Evolutionary conservation across 2,797 vertebrate genomes (phyloP).

Genomic region (Cottoperca gobio): DNA sequence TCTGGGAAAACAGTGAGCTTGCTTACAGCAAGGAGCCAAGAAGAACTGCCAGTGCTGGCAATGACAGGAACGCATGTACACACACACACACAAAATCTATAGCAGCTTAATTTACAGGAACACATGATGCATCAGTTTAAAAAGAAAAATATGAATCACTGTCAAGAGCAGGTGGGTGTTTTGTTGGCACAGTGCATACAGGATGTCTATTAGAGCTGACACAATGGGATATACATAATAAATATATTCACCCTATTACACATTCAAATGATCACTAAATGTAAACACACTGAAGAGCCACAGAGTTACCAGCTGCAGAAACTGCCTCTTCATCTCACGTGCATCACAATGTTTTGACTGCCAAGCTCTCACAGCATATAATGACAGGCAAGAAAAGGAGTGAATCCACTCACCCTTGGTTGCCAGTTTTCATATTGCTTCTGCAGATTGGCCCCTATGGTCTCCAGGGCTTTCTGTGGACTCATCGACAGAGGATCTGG

Average conservation of each 20-base stretch:
- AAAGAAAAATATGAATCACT: constrained; percentile 8
- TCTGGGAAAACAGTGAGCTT: constrained; percentile 13
- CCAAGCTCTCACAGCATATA: background rate
- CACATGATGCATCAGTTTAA: constrained; percentile 11
- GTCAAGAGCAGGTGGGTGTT: constrained; percentile 18
- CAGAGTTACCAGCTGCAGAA: background rate
- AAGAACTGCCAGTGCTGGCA: constrained; percentile 5
- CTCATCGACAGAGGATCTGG: constrained; percentile 98
- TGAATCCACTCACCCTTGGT: constrained; percentile 89
- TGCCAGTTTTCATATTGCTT: constrained; percentile 99
- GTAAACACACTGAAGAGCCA: background rate
- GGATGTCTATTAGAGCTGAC: background rate
- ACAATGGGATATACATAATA: constrained; percentile 8
- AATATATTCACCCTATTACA: constrained; percentile 5
- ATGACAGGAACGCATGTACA: background rate
- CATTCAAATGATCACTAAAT: background rate
- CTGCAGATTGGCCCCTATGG: constrained; percentile 96
- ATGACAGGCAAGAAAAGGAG: background rate
- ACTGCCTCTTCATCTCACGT: background rate
- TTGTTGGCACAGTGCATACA: constrained; percentile 4
- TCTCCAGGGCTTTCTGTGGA: constrained; percentile 98
- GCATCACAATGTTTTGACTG: background rate
- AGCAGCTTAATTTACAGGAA: constrained; percentile 27
- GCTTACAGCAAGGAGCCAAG: constrained; percentile 4
- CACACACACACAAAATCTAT: background rate